Evolutionary conservation across 2,888 invertebrate genomes (phyloP).

Genomic region (Drosophila leonis): DNA sequence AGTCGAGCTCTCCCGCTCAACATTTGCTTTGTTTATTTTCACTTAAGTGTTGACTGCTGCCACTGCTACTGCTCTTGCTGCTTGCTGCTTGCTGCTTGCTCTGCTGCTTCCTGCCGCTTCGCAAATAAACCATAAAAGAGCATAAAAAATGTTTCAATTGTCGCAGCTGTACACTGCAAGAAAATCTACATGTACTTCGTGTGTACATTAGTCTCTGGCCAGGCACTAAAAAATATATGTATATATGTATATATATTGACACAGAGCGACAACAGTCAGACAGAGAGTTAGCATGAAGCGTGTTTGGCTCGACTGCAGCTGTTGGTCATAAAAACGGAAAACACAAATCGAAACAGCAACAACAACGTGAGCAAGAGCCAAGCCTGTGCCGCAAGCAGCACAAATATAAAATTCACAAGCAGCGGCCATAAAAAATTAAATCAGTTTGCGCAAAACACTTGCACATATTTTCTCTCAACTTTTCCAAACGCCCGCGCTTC

Average conservation of each 20-base stretch:
- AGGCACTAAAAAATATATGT: constrained; percentile 51
- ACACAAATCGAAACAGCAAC: constrained; percentile 52
- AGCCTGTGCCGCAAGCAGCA: constrained; percentile 26
- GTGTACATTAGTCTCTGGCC: constrained; percentile 32
- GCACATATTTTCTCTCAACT: constrained; percentile 68
- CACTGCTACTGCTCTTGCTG: constrained; percentile 4
- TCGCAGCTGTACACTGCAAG: constrained; percentile 63
- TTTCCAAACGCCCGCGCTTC: constrained; percentile 12
- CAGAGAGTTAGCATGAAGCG: constrained; percentile 12
- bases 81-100: constrained; percentile 3
- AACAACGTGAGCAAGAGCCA: constrained; percentile 23
- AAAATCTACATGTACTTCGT: constrained; percentile 43
- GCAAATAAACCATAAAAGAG: constrained; percentile 76
- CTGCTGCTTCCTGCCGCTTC: constrained; percentile 23
- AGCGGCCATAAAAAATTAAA: constrained; percentile 75
- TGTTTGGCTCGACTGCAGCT: constrained; percentile 64
- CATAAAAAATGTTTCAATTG: constrained; percentile 78
- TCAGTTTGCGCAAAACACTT: constrained; percentile 75
- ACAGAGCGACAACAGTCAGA: constrained; percentile 21
- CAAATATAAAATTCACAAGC: constrained; percentile 74
- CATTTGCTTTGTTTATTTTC: constrained; percentile 69
- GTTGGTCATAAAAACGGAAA: constrained; percentile 62
- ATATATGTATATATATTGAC: constrained; percentile 44
- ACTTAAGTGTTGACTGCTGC: constrained; percentile 66
- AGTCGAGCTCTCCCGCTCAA: constrained; percentile 6